These are phyloP conservation scores for Idris sp. DNA, from an alignment of 1,140 invertebrate genomes.

Conservation along the genomic window DNA sequence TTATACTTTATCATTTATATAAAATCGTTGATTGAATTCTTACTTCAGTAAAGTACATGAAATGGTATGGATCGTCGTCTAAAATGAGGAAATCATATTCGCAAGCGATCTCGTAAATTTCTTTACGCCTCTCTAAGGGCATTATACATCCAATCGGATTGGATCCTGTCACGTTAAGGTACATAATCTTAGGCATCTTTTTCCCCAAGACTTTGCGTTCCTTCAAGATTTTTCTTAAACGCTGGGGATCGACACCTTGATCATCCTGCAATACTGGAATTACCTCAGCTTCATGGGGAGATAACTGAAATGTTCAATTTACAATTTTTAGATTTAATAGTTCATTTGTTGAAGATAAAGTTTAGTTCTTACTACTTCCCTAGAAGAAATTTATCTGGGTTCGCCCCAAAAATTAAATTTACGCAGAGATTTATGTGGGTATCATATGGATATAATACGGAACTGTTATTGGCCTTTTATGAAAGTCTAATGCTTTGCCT, in stretches of 20 bases:
- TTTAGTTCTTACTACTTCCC: no score
- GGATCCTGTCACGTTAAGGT: slow-evolving; percentile 80
- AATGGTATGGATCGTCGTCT: slow-evolving; percentile 91
- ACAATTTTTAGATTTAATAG: no score
- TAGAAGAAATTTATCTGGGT: no score
- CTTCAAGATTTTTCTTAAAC: slow-evolving; percentile 74
- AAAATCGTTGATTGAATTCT: no score
- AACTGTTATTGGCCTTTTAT: no score
- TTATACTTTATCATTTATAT: no score
- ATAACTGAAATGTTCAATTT: slow-evolving; percentile 78
- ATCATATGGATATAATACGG: no score
- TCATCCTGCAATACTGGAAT: slow-evolving; percentile 79
- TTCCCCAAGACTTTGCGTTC: slow-evolving; percentile 74
- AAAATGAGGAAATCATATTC: slow-evolving; percentile 87
- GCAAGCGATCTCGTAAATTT: slow-evolving; percentile 87
- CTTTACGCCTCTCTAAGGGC: slow-evolving; percentile 81
- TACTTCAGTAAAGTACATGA: slow-evolving; percentile 83
- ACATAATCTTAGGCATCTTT: slow-evolving; percentile 82
- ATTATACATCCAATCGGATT: slow-evolving; percentile 87
- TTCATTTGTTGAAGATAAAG: no score
- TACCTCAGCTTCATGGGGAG: slow-evolving; percentile 77
- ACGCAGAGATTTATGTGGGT: no score
- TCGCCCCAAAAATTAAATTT: no score
- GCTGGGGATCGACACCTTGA: slow-evolving; percentile 77
- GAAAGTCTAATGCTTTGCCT: no score